phyloP scores from a whole-genome alignment of 2,888 invertebrate genomes.

The Spisula solida region DNA sequence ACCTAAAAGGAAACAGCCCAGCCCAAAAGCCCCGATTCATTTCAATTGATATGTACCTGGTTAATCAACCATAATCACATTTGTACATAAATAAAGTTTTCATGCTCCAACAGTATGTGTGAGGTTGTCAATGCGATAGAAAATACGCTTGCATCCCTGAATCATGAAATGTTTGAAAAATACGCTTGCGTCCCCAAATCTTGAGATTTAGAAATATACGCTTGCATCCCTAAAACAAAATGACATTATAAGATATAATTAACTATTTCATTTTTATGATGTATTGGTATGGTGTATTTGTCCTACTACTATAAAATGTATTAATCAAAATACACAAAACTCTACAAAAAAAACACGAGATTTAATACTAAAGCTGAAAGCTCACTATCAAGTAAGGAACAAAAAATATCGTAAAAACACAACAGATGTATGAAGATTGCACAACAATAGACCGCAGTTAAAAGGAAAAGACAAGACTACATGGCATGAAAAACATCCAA shows the following conservation, averaged over 20 bases:
- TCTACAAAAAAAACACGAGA: slow-evolving; percentile 35
- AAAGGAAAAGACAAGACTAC: slow-evolving; percentile 14
- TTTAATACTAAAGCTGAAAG: slow-evolving; percentile 43
- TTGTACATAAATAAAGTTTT: too few relatives aligned
- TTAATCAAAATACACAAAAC: slow-evolving; percentile 25
- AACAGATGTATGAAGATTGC: slow-evolving; percentile 28
- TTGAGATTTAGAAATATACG: too few relatives aligned
- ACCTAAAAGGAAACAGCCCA: too few relatives aligned
- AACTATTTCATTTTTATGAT: slow-evolving; percentile 35
- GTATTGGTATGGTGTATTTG: slow-evolving; percentile 59
- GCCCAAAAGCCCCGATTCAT: too few relatives aligned
- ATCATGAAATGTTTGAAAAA: too few relatives aligned
- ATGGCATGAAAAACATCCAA: slow-evolving; percentile 29
- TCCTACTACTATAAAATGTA: slow-evolving; percentile 22
- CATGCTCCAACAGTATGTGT: too few relatives aligned
- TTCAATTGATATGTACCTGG: too few relatives aligned
- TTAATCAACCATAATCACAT: too few relatives aligned
- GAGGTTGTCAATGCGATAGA: too few relatives aligned
- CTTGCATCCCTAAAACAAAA: neutral
- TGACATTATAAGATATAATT: neutral
- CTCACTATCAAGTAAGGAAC: slow-evolving; percentile 32
- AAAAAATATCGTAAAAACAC: slow-evolving; percentile 27
- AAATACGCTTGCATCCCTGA: too few relatives aligned
- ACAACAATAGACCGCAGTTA: slow-evolving; percentile 43
- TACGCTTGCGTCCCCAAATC: too few relatives aligned